Evolutionary conservation across 2,113 vertebrate genomes (phyloP).

Genomic region (Aphyosemion australe): DNA sequence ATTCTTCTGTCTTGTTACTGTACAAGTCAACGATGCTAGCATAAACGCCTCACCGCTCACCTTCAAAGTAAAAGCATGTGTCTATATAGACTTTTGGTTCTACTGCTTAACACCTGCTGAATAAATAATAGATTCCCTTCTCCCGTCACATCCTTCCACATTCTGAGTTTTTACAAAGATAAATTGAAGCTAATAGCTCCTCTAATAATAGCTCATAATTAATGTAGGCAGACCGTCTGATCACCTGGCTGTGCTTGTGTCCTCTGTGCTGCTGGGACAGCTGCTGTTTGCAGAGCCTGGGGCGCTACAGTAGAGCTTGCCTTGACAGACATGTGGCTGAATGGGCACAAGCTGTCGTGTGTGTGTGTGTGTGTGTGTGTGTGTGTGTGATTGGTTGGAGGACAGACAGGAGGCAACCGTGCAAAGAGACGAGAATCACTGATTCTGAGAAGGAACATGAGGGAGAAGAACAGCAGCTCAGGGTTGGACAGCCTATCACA

Average conservation of each 20-base stretch:
- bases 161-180: background rate
- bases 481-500: conserved; percentile 28
- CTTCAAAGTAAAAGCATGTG: too few species aligned
- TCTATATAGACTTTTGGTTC: too few species aligned
- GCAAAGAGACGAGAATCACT: conserved; percentile 8
- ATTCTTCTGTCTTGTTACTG: too few species aligned
- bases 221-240: conserved; percentile 14
- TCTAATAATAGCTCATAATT: conserved; percentile 40
- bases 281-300: conserved; percentile 33
- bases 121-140: conserved; percentile 42
- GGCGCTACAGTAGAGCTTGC: conserved; percentile 41
- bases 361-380: conserved; percentile 1
- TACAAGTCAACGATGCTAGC: too few species aligned
- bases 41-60: too few species aligned
- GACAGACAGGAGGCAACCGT: conserved; percentile 20
- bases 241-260: conserved; percentile 1
- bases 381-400: conserved; percentile 4
- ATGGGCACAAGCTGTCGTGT: conserved; percentile 36
- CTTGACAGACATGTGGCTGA: conserved; percentile 58
- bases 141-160: conserved; percentile 15
- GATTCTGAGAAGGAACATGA: conserved; percentile 8
- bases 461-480: conserved; percentile 7
- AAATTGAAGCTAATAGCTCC: background rate
- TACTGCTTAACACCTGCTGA: conserved; percentile 21
- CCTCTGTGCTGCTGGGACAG: conserved; percentile 42